Evolutionary conservation across 1,140 invertebrate genomes (phyloP).

Genomic region (Hypsibius dujardini): DNA sequence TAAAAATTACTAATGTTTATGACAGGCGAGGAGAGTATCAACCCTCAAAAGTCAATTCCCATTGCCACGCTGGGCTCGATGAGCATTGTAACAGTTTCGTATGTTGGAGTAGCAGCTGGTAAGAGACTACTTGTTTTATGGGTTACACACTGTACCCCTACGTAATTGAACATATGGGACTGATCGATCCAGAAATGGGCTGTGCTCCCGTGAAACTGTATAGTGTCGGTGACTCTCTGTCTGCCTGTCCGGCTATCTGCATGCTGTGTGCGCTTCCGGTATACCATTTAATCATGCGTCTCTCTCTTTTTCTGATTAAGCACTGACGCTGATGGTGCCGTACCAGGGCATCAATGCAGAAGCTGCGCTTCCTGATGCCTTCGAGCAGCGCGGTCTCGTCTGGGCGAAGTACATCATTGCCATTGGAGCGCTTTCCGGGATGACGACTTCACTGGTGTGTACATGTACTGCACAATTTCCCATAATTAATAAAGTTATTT

Average conservation of each 20-base stretch:
- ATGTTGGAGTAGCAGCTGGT: slow-evolving; percentile 55
- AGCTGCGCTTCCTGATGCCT: slow-evolving; percentile 65
- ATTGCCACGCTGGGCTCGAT: slow-evolving; percentile 59
- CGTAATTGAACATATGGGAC: too few species aligned
- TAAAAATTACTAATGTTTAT: too few species aligned
- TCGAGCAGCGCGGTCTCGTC: slow-evolving; percentile 40
- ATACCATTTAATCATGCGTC: too few species aligned
- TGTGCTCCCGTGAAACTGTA: neutral
- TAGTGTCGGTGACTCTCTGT: neutral
- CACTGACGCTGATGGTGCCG: slow-evolving; percentile 64
- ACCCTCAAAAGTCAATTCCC: slow-evolving; percentile 57
- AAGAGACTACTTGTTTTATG: neutral
- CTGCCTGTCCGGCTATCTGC: too few species aligned
- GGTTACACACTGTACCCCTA: too few species aligned
- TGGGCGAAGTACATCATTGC: slow-evolving; percentile 76
- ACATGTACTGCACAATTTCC: neutral
- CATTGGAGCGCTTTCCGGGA: slow-evolving; percentile 67
- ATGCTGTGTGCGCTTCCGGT: too few species aligned
- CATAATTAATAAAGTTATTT: too few species aligned
- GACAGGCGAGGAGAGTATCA: slow-evolving; percentile 62
- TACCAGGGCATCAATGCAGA: slow-evolving; percentile 50
- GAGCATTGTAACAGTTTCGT: slow-evolving; percentile 54
- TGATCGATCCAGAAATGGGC: too few species aligned
- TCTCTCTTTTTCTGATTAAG: neutral
- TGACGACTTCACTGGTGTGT: slow-evolving; percentile 52